Base-by-base conservation (phyloP, 2,888 invertebrate genomes). In the Sarcophaga caerulescens region DNA sequence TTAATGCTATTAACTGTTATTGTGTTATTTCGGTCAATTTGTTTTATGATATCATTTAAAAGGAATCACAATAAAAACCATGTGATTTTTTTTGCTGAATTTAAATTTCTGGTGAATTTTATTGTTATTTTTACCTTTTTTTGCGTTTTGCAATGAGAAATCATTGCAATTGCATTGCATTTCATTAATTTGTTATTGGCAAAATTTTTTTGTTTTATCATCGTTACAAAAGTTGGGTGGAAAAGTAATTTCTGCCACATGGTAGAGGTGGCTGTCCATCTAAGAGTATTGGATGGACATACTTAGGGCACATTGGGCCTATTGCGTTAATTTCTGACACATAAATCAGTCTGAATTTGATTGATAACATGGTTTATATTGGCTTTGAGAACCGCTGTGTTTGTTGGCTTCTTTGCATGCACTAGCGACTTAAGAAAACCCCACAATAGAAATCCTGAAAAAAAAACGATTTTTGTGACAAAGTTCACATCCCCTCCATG, bases 151-250 rank as follows among this genome's bases (percentile, higher is more conserved):
- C 86, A 77, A 87, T 88, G 87, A 88, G 89, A 89, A 89, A 71
- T 89, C 89, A 89, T 88, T 88, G 89, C 88, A 88, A 85, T 88
- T 89, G 88, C 88, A 89, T 88, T 88, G 89, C 88, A 88, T 87
- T 88, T 89, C 89, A 89, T 89, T 89, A 88, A 88, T 88, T 88
- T 81, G 87, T 88, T 84, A 87, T 88, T 75, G 88, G 87, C 85
- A 87, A 19, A 65, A 57, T n/a, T 71, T 14, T 52, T 68, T 44
- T 52, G 65, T 52, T 79, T 63, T 35, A 11, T 10, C 35, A 52
- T 59, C 44, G 0, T 52, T 35, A 8, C 19, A 23, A 65, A 19
- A 19, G 21, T 17, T 60, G 1, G 63, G 11, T 83, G 69, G 10
- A 74, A 74, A 79, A 78, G 59, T 65, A n/a, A n/a, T n/a, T 84